Evolutionary conservation across 2,797 vertebrate genomes (phyloP).

Genomic region (Typhlichthys subterraneus): DNA sequence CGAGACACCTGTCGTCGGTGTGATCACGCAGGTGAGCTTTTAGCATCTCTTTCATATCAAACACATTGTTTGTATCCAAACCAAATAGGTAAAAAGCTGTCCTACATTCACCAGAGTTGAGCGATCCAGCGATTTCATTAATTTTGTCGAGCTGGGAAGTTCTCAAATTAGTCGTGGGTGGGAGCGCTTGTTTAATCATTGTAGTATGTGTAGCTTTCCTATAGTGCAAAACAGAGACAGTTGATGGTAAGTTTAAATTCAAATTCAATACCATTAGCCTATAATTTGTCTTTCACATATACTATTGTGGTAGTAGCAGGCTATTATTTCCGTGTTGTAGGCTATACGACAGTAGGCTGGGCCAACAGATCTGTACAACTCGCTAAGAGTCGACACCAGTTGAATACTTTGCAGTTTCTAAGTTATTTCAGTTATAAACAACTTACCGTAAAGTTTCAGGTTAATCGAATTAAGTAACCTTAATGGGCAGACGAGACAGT

Average conservation of each 20-base stretch:
- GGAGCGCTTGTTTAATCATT: neutral
- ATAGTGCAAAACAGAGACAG: no score
- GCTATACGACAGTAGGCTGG: no score
- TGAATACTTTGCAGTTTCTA: neutral
- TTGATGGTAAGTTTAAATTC: no score
- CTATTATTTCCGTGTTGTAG: no score
- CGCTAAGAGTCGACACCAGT: no score
- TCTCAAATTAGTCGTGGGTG: constrained; percentile 26
- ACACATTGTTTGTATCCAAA: constrained; percentile 51
- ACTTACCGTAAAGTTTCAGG: neutral
- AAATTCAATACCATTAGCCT: neutral
- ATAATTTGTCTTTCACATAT: no score
- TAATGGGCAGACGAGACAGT: no score
- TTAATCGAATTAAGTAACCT: neutral
- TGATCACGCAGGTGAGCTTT: constrained; percentile 56
- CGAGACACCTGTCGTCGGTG: constrained; percentile 54
- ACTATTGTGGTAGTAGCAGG: no score
- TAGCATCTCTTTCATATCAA: constrained; percentile 70
- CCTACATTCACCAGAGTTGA: constrained; percentile 80
- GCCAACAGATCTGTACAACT: no score
- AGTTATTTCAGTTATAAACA: neutral
- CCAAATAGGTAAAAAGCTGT: constrained; percentile 81
- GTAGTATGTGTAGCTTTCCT: neutral
- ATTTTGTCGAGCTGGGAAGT: constrained; percentile 51
- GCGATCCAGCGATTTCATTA: constrained; percentile 77